Evolutionary conservation across 2,888 invertebrate genomes (phyloP), one percentile per base, ranked within the genome.

Genomic region (Brassicogethes aeneus): DNA sequence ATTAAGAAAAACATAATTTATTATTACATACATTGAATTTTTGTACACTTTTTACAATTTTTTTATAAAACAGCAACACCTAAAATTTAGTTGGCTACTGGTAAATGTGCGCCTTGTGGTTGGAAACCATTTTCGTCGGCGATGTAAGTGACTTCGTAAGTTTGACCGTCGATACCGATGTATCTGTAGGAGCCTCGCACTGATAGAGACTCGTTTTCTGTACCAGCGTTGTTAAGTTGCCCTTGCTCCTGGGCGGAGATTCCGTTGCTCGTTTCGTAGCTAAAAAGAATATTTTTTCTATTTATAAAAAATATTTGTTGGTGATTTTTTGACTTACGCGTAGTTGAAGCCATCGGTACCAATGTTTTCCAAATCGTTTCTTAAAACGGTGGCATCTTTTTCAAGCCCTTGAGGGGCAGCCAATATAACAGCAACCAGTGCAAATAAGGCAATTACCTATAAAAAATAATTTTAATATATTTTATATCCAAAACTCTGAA

Each of bases 41-140:
- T 7, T 23, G 23, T 23, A 23, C 23, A 23, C 5, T 23, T 23
- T n/a, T n/a, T n/a, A n/a, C n/a, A n/a, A n/a, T n/a, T n/a, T n/a
- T n/a, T n/a, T 23, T 23, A 5, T 23, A 23, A 23, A 23, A 7
- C 23, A 23, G 5, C 23, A 23, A 5, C 10, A 5, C 5, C 23
- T 7, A 23, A 23, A 23, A 23, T 23, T 36, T 16, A 14, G 5
- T 14, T 33, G 10, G 35, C 38, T 36, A 14, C n/a, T 1, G 51
- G 44, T 15, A 49, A 34, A 37, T 49, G 47, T n/a, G 37, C 39
- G 5, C 45, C 48, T 34, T 34, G 44, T 5, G 47, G 41, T 37
- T 66, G 68, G 50, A 67, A 74, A 1, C 74, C 74, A 39, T 70
- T 69, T 48, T 71, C 69, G 44, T 74, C 72, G 5, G 74, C 74